Base-by-base conservation (phyloP, 2,888 invertebrate species). In the Morpho helenor region DNA sequence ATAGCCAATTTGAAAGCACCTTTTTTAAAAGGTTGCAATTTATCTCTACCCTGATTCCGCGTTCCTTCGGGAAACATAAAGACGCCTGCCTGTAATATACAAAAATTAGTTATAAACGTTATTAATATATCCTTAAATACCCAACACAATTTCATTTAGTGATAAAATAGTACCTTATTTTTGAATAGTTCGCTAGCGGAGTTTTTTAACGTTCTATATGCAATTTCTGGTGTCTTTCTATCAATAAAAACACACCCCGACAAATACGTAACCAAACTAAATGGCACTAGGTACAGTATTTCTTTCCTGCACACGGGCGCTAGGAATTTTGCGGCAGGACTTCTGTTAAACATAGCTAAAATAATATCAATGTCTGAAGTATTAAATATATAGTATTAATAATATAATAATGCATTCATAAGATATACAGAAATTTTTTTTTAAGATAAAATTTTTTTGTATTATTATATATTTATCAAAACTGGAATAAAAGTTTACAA, bases 1-100 rank as follows among this genome's bases (percentile, higher is more conserved):
- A 94, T 91, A 3, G 95, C 95, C 64, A 95, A 91, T 75, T 94
- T 93, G 80, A 95, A 95, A 2, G 95, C 95, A 8, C 95, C 95
- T 74, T 94, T 95, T 75, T 95, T 95, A 77, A 95, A 95, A 7
- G 94, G 93, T 56, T 94, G 80, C 67, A 95, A 79, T 60, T 91
- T 91, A 59, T 84, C 85, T 55, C 83, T 84, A 65, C 86, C 82
- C 67, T 86, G 90, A 68, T 92, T 92, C 62, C 95, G 86, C n/a
- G 95, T 95, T 46, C 95, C 95, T 77, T 95, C 95, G 22, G 95
- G 95, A 74, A 94, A 95, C 59, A 95, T 83, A 92, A 93, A 94
- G 63, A 95, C 88, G 77, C 94, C 94, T 57, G 93, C 87, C 94
- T 92, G 85, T 66, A 84, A 51, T 41, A 42, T 8, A 59, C 45